These are phyloP conservation scores for Phoxinus dragarum DNA, from an alignment of 2,797 vertebrate genomes.

Conservation along the genomic window DNA sequence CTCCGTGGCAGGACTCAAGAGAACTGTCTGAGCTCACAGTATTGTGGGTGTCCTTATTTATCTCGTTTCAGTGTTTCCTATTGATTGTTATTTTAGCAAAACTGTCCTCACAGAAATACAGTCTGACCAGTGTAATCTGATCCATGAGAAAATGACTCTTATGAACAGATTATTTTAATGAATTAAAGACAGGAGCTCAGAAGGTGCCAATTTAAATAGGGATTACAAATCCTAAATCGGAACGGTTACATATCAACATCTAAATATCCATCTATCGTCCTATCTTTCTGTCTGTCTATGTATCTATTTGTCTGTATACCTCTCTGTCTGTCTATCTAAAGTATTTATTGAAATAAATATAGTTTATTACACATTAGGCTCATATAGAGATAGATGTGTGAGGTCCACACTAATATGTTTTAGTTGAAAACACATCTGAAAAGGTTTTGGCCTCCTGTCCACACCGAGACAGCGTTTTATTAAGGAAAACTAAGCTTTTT, in stretches of 20 bases:
- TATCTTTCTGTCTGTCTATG: neutral
- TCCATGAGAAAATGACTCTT: neutral
- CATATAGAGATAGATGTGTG: neutral
- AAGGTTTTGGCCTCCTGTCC: no score
- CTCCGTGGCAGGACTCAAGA: constrained; percentile 1
- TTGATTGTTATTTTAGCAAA: neutral
- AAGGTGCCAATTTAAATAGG: neutral
- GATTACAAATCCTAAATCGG: neutral
- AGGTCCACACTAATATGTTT: no score
- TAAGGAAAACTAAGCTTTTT: no score
- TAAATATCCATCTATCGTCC: neutral
- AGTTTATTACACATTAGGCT: neutral
- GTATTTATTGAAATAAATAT: neutral
- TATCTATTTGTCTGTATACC: neutral
- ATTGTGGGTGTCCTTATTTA: neutral
- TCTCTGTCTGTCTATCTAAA: neutral
- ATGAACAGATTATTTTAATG: neutral
- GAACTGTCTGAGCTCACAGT: neutral
- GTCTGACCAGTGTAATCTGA: neutral
- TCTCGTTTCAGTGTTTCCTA: neutral
- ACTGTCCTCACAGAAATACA: neutral
- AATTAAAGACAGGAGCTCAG: neutral
- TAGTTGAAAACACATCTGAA: no score
- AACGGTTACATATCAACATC: neutral
- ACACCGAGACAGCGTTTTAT: no score